Evolutionary conservation across 2,113 vertebrate genomes (phyloP), one percentile per base, ranked within the genome.

Genomic region (Mormyrus iriodes): DNA sequence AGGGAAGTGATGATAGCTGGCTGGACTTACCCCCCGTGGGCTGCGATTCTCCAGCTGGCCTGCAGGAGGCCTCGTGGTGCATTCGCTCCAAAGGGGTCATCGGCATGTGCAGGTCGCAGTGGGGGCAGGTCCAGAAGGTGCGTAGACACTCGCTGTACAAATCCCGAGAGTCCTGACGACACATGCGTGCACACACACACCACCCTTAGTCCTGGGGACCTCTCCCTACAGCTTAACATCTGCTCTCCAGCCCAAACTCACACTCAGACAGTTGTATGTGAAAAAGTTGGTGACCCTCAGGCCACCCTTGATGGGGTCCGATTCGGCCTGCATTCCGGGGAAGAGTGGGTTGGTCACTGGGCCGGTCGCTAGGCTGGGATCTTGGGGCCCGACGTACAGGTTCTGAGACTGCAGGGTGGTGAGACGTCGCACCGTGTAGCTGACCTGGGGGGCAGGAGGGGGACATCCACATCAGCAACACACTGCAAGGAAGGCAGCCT

Each of bases 131-230:
- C 98, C 98, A 99, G 95, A 99, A 99, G 13, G 93, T 95, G 10
- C 97, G 95, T 35, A 99, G 93, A 88, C 98, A 99, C 86, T 97
- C 97, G 0, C 96, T 96, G 92, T 98, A 99, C 31, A 99, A 95
- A 52, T 98, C 97, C 0, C 91, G 91, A 1, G 97, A 96, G 2
- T 94, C 95, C 98, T 99, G 92, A 0, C 52, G 35, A 17, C 3
- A 79, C 35, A 48, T 13, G 49, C 51, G 19, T 35, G 35, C 27
- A 31, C 19, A 86, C 10, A 84, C 7, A 39, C 7, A 83, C 82
- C 17, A 10, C 44, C 19, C 21, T 44, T 7, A 27, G 39, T 44
- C 76, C 5, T 0, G 39, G 42, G 42, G 44, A 48, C 24, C 21
- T 48, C 49, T 35, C 15, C 5, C 58, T 15, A 39, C 0, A 21